Percentiles rank a stretch among this genome's conserved stretches.
Conservation (phyloP, 2,888 invertebrate species). For the Harpagoxenus sublaevis region DNA sequence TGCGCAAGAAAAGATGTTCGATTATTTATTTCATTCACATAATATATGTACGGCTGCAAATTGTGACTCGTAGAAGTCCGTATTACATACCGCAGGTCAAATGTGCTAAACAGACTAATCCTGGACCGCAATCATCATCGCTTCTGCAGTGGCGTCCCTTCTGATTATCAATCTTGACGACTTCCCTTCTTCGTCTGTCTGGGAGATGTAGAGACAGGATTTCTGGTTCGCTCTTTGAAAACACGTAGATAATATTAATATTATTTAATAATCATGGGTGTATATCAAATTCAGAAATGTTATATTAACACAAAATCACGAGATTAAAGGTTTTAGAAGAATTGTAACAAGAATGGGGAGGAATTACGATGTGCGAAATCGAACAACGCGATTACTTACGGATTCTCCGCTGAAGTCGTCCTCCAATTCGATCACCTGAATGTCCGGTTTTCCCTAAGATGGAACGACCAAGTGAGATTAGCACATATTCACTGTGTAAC, state of each 20-base stretch:
- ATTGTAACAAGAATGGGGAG: neutral
- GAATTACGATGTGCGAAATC: neutral
- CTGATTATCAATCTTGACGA: constrained; percentile 18
- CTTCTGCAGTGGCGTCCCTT: constrained; percentile 58
- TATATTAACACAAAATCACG: neutral
- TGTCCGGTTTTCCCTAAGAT: constrained; percentile 74
- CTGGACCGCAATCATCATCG: constrained; percentile 68
- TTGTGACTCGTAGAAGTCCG: neutral
- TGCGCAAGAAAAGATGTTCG: constrained; percentile 34
- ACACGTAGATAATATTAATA: neutral
- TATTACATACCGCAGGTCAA: constrained; percentile 64
- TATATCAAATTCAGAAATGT: neutral
- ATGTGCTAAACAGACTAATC: constrained; percentile 62
- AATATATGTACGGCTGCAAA: neutral
- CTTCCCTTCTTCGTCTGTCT: constrained; percentile 69
- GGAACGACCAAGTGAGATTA: constrained; percentile 77
- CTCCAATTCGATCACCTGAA: constrained; percentile 74
- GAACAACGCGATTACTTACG: constrained; percentile 61
- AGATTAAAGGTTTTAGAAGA: neutral
- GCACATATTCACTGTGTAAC: constrained; percentile 69
- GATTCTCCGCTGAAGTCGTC: constrained; percentile 64
- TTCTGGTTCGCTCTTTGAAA: constrained; percentile 66
- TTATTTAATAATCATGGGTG: neutral
- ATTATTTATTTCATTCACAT: neutral
- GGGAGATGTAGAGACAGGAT: constrained; percentile 74